These are phyloP conservation scores for Poeciliopsis presidionis DNA, from an alignment of 2,797 vertebrate genomes.

Conservation along the genomic window DNA sequence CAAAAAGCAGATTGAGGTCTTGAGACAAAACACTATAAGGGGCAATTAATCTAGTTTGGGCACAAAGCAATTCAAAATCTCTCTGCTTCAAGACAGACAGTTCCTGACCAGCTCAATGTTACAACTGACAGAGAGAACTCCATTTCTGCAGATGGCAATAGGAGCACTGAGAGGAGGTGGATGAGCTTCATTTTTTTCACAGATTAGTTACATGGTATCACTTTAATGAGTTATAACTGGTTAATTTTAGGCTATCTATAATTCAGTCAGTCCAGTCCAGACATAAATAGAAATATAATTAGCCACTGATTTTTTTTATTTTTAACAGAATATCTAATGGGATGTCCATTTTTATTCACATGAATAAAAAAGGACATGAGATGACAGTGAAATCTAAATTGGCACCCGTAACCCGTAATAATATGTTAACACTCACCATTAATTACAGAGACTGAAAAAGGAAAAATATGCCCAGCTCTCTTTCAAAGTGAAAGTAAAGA, in stretches of 20 bases:
- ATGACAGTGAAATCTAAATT: background rate
- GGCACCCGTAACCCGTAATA: background rate
- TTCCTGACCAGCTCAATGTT: no score
- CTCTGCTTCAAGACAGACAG: no score
- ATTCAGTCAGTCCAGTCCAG: background rate
- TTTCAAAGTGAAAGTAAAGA: constrained; percentile 57
- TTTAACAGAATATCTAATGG: background rate
- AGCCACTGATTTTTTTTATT: background rate
- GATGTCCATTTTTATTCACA: background rate
- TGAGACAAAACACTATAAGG: background rate
- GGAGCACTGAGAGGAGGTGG: no score
- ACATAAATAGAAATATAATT: background rate
- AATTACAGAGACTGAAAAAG: constrained; percentile 31
- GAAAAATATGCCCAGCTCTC: constrained; percentile 35
- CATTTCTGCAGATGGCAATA: no score
- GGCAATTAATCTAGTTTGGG: background rate
- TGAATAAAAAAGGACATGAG: background rate
- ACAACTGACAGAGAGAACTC: no score
- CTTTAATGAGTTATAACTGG: background rate
- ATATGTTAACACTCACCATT: constrained; percentile 5
- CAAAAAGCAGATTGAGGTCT: background rate
- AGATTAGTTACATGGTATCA: no score
- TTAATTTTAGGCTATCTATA: background rate
- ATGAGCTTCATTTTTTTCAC: no score
- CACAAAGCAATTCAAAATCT: background rate